Conservation (phyloP, 1,140 invertebrate genomes). For the Bactericera cockerelli region DNA sequence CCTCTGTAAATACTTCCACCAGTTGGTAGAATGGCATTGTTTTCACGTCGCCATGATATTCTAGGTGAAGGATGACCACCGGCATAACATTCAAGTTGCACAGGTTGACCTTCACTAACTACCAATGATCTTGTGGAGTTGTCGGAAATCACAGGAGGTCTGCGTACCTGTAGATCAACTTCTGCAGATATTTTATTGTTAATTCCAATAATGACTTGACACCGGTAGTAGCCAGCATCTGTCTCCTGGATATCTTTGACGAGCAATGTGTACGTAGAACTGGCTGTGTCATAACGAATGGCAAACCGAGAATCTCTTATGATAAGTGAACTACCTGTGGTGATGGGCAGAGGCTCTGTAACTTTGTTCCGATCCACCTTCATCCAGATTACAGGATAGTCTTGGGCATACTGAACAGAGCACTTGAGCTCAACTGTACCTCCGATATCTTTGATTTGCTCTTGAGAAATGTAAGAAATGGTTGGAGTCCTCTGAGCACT, state of each 20-base stretch:
- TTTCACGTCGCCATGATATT: conserved; percentile 81
- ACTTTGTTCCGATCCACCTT: conserved; percentile 39
- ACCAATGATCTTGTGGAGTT: conserved; percentile 78
- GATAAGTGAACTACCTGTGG: conserved; percentile 61
- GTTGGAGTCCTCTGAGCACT: conserved; percentile 60
- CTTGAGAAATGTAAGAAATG: conserved; percentile 79
- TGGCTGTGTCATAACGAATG: conserved; percentile 58
- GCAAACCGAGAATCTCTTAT: conserved; percentile 73
- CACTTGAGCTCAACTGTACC: conserved; percentile 73
- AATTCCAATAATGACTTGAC: conserved; percentile 64
- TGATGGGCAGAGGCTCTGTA: conserved; percentile 50
- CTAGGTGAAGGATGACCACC: conserved; percentile 63
- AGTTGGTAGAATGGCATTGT: conserved; percentile 80
- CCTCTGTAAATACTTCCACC: conserved; percentile 72
- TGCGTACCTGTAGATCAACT: conserved; percentile 64
- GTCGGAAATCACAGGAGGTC: conserved; percentile 80
- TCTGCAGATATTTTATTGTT: conserved; percentile 57
- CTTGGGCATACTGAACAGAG: conserved; percentile 73
- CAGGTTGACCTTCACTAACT: conserved; percentile 58
- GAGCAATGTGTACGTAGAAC: conserved; percentile 63
- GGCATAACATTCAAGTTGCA: conserved; percentile 74
- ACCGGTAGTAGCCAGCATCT: conserved; percentile 74
- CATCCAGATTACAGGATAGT: conserved; percentile 73
- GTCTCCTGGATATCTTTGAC: conserved; percentile 91
- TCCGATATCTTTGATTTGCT: conserved; percentile 82